Base-by-base conservation (phyloP, 2,797 vertebrate species). In the Arremon aurantiirostris region DNA sequence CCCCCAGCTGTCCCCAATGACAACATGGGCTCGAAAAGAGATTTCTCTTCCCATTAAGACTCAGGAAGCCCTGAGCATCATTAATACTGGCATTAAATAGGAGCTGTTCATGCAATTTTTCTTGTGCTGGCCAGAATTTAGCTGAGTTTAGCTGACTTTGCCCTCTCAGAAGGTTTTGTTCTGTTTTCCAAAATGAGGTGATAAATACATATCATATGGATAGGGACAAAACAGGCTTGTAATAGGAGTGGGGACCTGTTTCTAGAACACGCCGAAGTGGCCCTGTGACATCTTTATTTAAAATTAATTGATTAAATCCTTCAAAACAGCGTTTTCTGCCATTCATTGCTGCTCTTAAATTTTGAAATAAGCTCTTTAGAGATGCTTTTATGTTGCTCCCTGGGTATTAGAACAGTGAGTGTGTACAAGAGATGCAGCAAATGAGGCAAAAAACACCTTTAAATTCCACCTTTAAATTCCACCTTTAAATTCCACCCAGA, bases 131-230 rank as follows among this genome's bases (percentile, higher is more conserved):
- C 49, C 88, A 90, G 66, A 92, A 80, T 53, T n/a, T 53, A 64
- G 79, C 80, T 35, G 79, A 53, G 65, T 80, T 90, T 57, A 80
- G 76, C 88, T 94, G 92, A 81, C 77, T 88, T 46, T 88, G 79
- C 61, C 53, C 47, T 65, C 83, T 84, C 35, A 46, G 83, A 53
- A 65, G 68, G 34, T 93, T 89, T 73, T 79, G 47, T 19, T 53
- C 55, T 59, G 52, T 10, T 86, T 84, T 63, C 55, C 71, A 55
- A 39, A 78, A 37, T 5, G 0, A 50, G 57, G 53, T 17, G 41
- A 85, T 64, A 77, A 91, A 66, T 37, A 37, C 8, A 10, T 24
- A n/a, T n/a, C n/a, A n/a, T n/a, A n/a, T 24, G 30, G 56, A 3
- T 3, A 6, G 49, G 60, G 49, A 37, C 22, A 22, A 49, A 92